These are phyloP conservation scores for Eunapius fragilis DNA, from an alignment of 37 sponge, comb jelly and placozoan genomes.

Conservation along the genomic window DNA sequence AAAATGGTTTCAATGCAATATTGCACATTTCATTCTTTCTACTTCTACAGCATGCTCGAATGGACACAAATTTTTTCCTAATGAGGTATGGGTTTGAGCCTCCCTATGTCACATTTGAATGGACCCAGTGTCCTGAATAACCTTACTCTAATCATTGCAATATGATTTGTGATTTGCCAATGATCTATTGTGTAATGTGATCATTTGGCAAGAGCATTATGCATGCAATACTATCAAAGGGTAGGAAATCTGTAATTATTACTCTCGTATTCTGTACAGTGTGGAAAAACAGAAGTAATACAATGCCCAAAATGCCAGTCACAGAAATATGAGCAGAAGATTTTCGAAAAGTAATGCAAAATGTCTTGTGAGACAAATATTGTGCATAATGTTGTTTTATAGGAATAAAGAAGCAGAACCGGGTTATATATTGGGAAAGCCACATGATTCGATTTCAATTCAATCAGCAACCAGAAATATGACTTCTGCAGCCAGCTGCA, in stretches of 20 bases:
- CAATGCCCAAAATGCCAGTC: neutral
- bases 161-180: no score
- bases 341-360: neutral
- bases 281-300: neutral
- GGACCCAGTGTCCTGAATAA: neutral
- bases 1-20: neutral
- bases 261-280: neutral
- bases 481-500: slow-evolving; percentile 42
- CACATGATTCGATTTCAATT: slow-evolving; percentile 10
- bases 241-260: no score
- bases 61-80: neutral
- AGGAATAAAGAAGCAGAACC: slow-evolving; percentile 31
- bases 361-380: neutral
- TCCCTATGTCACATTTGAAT: neutral
- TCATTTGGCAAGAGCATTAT: no score
- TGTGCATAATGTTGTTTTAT: neutral
- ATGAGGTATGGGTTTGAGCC: neutral
- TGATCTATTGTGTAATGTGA: no score
- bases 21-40: neutral
- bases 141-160: no score
- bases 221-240: no score
- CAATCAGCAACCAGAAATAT: slow-evolving; percentile 42
- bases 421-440: slow-evolving; percentile 56
- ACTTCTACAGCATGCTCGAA: neutral
- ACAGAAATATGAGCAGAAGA: neutral